Conservation (phyloP, 2,888 invertebrate species). For the Protodeltote pygarga region DNA sequence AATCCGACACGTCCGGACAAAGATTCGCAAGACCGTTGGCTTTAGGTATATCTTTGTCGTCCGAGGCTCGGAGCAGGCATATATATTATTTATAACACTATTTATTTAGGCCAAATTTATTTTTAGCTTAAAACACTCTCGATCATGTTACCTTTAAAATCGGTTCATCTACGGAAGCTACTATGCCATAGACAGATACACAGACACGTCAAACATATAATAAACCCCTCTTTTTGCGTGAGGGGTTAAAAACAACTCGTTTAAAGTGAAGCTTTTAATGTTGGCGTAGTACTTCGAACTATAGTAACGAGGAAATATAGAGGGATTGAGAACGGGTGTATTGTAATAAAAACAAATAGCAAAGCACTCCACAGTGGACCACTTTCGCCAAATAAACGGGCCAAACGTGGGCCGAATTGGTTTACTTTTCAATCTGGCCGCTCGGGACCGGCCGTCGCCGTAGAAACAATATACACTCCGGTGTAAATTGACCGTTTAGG, state of each 20-base stretch:
- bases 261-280: slow-evolving; percentile 32
- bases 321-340: slow-evolving; percentile 37
- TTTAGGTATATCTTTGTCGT: too few relatives aligned
- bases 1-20: too few relatives aligned
- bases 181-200: too few relatives aligned
- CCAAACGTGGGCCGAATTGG: slow-evolving; percentile 51
- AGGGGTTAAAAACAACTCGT: slow-evolving; percentile 16
- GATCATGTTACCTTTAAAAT: too few relatives aligned
- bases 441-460: background rate
- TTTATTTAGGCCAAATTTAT: too few relatives aligned
- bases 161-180: too few relatives aligned
- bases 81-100: too few relatives aligned
- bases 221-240: too few relatives aligned
- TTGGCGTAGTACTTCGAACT: slow-evolving; percentile 8
- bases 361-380: slow-evolving; percentile 25
- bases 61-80: too few relatives aligned
- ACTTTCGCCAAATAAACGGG: slow-evolving; percentile 48
- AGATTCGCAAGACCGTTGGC: too few relatives aligned
- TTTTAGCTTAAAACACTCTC: too few relatives aligned
- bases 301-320: slow-evolving; percentile 36
- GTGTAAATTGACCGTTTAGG: slow-evolving; percentile 16
- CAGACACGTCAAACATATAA: slow-evolving; percentile 7
- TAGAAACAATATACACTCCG: slow-evolving; percentile 11
- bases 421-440: slow-evolving; percentile 58
- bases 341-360: slow-evolving; percentile 50